phyloP scores from a whole-genome alignment of 2,113 vertebrate genomes.

The Chloroceryle aenea region DNA sequence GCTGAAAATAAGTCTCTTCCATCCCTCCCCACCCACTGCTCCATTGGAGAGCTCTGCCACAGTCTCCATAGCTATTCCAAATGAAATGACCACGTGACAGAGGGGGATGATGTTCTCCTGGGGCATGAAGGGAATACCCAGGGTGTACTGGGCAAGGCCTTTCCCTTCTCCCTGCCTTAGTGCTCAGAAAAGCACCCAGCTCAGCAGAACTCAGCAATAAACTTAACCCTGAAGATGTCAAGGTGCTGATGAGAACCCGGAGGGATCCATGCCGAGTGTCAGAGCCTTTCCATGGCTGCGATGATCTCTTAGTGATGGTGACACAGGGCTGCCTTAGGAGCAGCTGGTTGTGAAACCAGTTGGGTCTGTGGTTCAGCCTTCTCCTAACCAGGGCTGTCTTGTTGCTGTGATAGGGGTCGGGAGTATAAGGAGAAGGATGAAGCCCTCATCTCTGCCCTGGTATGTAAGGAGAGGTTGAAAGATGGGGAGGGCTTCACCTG shows the following conservation, averaged over 20 bases:
- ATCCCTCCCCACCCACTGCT: neutral
- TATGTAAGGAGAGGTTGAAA: neutral
- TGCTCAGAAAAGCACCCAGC: neutral
- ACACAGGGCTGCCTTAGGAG: neutral
- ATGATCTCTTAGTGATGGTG: neutral
- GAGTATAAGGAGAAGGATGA: neutral
- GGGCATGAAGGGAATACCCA: neutral
- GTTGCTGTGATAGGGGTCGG: neutral
- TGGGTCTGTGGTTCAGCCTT: neutral
- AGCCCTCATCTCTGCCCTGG: neutral
- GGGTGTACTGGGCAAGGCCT: neutral
- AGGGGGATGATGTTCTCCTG: neutral
- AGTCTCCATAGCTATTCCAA: neutral
- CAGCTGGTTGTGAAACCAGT: neutral
- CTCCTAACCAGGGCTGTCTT: neutral
- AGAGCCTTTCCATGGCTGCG: neutral
- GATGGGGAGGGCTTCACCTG: neutral
- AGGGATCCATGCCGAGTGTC: neutral
- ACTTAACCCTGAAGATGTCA: neutral
- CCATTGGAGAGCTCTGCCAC: fast-evolving
- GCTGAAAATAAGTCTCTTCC: neutral
- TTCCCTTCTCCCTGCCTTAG: neutral
- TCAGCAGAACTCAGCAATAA: neutral
- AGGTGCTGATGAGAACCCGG: neutral
- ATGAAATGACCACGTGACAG: no score